Evolutionary conservation across 2,113 vertebrate genomes (phyloP).

Genomic region (Donacobius atricapilla): DNA sequence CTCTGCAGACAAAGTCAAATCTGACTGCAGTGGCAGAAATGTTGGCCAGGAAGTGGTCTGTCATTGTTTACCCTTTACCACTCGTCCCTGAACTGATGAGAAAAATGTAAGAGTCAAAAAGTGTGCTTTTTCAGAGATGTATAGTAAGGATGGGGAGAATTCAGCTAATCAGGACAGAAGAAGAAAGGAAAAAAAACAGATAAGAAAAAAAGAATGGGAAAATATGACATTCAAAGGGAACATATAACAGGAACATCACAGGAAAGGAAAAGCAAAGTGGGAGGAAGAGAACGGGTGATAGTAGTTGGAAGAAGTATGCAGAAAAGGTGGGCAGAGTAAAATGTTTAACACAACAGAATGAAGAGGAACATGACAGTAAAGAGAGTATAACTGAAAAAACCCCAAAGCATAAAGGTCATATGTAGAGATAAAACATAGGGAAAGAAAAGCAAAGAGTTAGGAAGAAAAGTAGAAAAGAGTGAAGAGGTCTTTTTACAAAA

Average conservation of each 20-base stretch:
- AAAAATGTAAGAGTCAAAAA: background rate
- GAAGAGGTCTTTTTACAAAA: background rate
- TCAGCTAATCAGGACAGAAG: background rate
- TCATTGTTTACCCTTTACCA: background rate
- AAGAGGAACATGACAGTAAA: background rate
- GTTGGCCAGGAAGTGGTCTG: background rate
- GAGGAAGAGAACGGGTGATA: background rate
- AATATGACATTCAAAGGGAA: background rate
- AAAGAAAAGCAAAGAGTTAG: background rate
- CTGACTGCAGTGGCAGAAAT: background rate
- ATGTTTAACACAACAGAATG: background rate
- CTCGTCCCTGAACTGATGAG: background rate
- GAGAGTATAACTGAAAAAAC: background rate
- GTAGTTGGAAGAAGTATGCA: background rate
- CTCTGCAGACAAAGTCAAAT: background rate
- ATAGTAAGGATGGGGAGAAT: background rate
- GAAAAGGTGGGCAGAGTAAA: background rate
- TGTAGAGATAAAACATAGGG: background rate
- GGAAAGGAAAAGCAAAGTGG: background rate
- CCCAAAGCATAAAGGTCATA: background rate
- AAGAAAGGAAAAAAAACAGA: background rate
- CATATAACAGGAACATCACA: background rate
- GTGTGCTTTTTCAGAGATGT: background rate
- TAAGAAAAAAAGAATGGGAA: background rate
- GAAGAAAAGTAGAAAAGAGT: background rate